These are phyloP conservation scores for Cromileptes altivelis DNA, from an alignment of 2,113 vertebrate species.

Conservation along the genomic window DNA sequence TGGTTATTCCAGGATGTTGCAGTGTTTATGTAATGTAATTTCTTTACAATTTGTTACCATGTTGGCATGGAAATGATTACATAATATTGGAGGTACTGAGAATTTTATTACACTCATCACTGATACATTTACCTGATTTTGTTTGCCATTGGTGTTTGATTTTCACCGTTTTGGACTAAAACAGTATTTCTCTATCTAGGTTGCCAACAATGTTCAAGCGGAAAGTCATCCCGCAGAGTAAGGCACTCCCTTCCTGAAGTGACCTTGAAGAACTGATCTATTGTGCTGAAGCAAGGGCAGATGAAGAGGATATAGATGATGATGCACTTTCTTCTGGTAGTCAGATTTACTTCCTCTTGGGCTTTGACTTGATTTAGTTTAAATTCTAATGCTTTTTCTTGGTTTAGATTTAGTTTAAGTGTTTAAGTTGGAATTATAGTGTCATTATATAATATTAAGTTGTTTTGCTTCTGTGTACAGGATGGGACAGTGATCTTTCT, in stretches of 20 bases:
- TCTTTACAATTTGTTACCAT: too few relatives aligned
- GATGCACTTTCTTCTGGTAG: background rate
- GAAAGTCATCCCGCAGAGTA: conserved; percentile 9
- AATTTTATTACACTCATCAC: too few relatives aligned
- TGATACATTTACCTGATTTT: too few relatives aligned
- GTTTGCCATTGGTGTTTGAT: background rate
- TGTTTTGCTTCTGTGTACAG: background rate
- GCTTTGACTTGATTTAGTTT: background rate
- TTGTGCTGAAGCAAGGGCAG: conserved; percentile 5
- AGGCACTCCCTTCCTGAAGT: conserved; percentile 8
- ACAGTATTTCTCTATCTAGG: background rate
- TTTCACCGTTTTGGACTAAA: background rate
- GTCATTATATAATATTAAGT: background rate
- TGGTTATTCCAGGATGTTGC: too few relatives aligned
- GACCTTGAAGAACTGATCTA: conserved; percentile 3
- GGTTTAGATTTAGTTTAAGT: background rate
- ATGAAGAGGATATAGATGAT: background rate
- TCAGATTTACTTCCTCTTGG: background rate
- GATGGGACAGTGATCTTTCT: conserved; percentile 18
- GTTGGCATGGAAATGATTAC: too few relatives aligned
- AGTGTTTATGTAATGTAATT: too few relatives aligned
- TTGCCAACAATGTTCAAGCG: conserved; percentile 26
- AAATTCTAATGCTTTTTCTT: background rate
- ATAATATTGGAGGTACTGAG: too few relatives aligned
- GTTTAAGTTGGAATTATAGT: background rate